Base-by-base conservation (phyloP, 2,888 invertebrate species). In the Drosophila putrida region DNA sequence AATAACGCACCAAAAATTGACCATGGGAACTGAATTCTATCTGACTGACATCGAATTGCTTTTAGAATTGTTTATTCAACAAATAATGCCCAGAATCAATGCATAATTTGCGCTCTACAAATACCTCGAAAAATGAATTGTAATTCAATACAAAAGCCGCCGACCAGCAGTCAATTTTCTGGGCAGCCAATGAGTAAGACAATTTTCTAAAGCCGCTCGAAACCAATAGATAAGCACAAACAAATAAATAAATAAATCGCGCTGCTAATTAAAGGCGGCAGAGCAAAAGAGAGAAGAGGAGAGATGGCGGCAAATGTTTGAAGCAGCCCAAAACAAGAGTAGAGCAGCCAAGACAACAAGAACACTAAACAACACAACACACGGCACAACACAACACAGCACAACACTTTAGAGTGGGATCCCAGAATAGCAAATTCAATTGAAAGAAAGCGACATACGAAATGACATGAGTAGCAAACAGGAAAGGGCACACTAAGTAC, bases 201-300 rank as follows among this genome's bases (percentile, higher is more conserved):
- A 71, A 60, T 75, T 71, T 76, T 66, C 13, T 6, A 4, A 65
- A 47, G 28, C 46, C 20, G 44, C 27, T 47, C 9, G 25, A 33
- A 44, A 66, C 38, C 53, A 59, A 57, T 46, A 78, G 80, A 78
- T 75, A 75, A 71, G 70, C 66, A 70, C 55, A 66, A 59, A 71
- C 63, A 70, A 73, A 71, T 66, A 67, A 69, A 83, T 81, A 88
- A 85, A 88, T 88, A 85, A 88, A 85, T 85, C 75, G 86, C 75
- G 60, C 81, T 80, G 86, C 88, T 85, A 85, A 85, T 85, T 85
- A 84, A 84, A 86, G 84, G 78, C 84, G 71, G 77, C 69, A 31
- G 60, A 51, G 44, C 51, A 64, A 27, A 27, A n/a, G 33, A 20
- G 43, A 41, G 43, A n/a, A 20, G 64, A 63, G 41, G 59, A 46